Base-by-base conservation (phyloP, 2,797 vertebrate species). In the Melanotaenia nigrans region DNA sequence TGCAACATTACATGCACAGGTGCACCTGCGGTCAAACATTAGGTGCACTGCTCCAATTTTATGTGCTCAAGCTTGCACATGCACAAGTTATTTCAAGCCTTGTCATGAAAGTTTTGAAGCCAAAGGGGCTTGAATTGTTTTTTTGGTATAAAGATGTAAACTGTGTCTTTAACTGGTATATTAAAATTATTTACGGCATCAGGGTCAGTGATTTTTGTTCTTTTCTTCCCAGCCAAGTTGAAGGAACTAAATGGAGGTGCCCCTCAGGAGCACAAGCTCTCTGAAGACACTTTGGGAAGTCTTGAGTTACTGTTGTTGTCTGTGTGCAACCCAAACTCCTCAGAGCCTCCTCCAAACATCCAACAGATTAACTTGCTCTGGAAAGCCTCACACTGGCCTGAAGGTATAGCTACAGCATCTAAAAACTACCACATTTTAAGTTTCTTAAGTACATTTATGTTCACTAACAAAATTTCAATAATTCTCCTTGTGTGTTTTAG, bases 361-460 rank as follows among this genome's bases (percentile, higher is more conserved):
- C 95, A 97, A 57, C 95, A 99, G 73, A 92, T 99, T 79, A 92
- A 93, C 85, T 90, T 95, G 71, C 94, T 99, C 25, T 97, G 96
- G 97, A 98, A 94, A 89, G 96, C 97, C 30, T 71, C 96, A 68
- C 96, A 96, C 81, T 99, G 97, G 97, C 97, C 98, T 79, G 96
- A 99, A 95, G 97, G 98, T 98, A 95, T 25, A 25, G 11, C 5
- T n/a, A 22, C 24, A 38, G 0, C 28, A 51, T 40, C 45, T 42
- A 24, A 20, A 9, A n/a, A 22, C 45, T 10, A 3, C 42, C 42
- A 47, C 42, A 20, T 20, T 20, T 20, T 9, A n/a, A 49, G 20
- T 49, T 18, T n/a, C 4, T 2, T 47, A 47, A 20, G 16, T 20
- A 5, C 6, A 49, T 49, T n/a, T 22, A 58, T 0, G 14, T 20